Conservation (phyloP, 2,888 invertebrate genomes). For the Xestia rhomboidea region DNA sequence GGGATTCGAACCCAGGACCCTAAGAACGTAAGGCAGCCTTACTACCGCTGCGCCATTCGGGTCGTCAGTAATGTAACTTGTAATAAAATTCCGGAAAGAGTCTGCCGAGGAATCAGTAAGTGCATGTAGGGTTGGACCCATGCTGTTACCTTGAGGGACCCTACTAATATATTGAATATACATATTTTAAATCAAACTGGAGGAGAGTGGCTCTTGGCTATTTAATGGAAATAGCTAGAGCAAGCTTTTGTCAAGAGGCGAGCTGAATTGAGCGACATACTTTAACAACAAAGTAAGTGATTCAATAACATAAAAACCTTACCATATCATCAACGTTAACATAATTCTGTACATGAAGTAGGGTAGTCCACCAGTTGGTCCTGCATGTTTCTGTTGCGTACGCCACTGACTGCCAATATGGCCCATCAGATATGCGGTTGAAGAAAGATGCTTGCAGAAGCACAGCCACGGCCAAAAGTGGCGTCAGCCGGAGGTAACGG, state of each 20-base stretch:
- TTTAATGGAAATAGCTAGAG: not conserved
- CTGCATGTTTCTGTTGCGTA: slow-evolving; percentile 44
- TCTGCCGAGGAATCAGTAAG: not conserved
- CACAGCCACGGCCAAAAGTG: not conserved
- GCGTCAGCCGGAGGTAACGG: not conserved
- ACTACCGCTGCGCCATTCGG: too few species aligned
- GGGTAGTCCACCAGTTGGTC: slow-evolving; percentile 77
- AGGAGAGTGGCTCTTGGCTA: not conserved
- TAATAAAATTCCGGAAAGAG: not conserved
- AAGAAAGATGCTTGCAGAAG: slow-evolving; percentile 9
- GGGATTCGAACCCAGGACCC: too few species aligned
- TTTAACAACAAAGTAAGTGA: not conserved
- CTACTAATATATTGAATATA: not conserved
- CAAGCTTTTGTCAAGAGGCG: not conserved
- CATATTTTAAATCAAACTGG: not conserved
- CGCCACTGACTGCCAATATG: slow-evolving; percentile 8
- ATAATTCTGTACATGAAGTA: slow-evolving; percentile 79
- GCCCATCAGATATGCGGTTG: slow-evolving; percentile 3
- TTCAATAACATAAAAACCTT: not conserved
- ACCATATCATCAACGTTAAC: slow-evolving; percentile 11
- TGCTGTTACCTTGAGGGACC: not conserved
- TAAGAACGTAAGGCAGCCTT: too few species aligned
- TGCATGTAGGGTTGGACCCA: not conserved
- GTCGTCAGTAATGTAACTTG: too few species aligned
- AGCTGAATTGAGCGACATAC: not conserved